Evolutionary conservation across 2,113 vertebrate species (phyloP).

Genomic region (Tylochromis polylepis): DNA sequence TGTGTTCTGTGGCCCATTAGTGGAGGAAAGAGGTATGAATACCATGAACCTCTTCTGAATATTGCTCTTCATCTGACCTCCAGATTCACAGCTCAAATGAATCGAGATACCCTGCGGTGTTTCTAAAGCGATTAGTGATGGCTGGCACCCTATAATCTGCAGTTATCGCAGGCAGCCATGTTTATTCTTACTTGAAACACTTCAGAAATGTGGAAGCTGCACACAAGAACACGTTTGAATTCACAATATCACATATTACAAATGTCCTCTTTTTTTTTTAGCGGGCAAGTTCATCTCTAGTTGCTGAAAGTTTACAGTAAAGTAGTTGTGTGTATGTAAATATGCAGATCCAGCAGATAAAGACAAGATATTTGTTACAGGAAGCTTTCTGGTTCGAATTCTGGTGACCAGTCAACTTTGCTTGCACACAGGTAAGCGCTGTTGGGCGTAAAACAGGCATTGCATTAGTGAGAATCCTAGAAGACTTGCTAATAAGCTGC

Average conservation of each 20-base stretch:
- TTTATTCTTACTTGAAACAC: background rate
- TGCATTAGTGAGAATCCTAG: background rate
- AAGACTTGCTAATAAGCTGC: background rate
- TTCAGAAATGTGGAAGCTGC: background rate
- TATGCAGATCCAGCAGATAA: background rate
- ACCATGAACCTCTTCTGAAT: slow-evolving; percentile 29
- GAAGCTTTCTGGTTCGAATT: background rate
- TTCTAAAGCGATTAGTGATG: slow-evolving; percentile 43
- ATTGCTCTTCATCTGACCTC: slow-evolving; percentile 57
- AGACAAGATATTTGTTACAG: background rate
- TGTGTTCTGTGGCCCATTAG: slow-evolving; percentile 55
- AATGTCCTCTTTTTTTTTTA: background rate
- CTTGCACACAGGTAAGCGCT: background rate
- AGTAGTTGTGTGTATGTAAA: background rate
- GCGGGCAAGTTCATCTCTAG: background rate
- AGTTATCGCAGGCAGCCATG: background rate
- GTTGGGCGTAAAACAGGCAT: background rate
- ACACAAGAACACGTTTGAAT: background rate
- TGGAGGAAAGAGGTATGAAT: slow-evolving; percentile 31
- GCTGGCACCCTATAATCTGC: slow-evolving; percentile 10
- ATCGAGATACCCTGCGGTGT: slow-evolving; percentile 20
- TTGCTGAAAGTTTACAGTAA: background rate
- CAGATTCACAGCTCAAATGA: slow-evolving; percentile 26
- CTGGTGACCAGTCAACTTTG: background rate
- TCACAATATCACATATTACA: background rate